Conservation (phyloP, 2,113 vertebrate genomes). For the Eublepharis macularius region DNA sequence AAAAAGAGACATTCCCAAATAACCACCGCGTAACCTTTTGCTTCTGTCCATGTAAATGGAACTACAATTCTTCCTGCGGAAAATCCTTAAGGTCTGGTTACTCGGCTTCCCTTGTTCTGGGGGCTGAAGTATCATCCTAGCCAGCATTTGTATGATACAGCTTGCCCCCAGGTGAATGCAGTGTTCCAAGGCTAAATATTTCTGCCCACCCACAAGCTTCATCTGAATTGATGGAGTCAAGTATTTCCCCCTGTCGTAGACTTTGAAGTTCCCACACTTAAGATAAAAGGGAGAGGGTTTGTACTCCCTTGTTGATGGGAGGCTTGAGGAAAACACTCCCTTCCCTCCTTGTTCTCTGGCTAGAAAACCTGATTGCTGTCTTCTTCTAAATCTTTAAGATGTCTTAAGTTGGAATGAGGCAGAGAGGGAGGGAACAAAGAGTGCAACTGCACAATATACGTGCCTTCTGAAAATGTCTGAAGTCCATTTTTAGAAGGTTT, state of each 20-base stretch:
- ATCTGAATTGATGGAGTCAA: constrained; percentile 45
- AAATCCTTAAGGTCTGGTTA: not conserved
- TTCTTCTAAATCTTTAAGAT: not conserved
- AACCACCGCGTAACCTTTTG: not conserved
- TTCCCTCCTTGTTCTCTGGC: not conserved
- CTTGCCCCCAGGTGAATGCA: constrained; percentile 25
- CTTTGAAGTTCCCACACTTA: constrained; percentile 62
- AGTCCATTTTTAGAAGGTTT: not conserved
- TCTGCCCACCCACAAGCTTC: constrained; percentile 53
- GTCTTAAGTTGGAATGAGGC: rapidly evolving
- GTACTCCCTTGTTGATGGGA: not conserved
- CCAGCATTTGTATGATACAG: not conserved
- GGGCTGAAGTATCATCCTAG: not conserved
- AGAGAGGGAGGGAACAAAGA: not conserved
- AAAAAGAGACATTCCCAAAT: not conserved
- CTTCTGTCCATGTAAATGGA: not conserved
- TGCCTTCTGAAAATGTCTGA: not conserved
- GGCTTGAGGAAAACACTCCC: constrained; percentile 10
- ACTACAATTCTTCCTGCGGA: not conserved
- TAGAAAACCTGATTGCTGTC: rapidly evolving
- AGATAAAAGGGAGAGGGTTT: constrained; percentile 56
- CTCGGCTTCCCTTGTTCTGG: not conserved
- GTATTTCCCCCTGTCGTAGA: constrained; percentile 46
- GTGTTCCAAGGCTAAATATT: constrained; percentile 53
- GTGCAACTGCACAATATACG: not conserved